phyloP scores from a whole-genome alignment of 2,888 invertebrate species.

The Galerucella pusilla region DNA sequence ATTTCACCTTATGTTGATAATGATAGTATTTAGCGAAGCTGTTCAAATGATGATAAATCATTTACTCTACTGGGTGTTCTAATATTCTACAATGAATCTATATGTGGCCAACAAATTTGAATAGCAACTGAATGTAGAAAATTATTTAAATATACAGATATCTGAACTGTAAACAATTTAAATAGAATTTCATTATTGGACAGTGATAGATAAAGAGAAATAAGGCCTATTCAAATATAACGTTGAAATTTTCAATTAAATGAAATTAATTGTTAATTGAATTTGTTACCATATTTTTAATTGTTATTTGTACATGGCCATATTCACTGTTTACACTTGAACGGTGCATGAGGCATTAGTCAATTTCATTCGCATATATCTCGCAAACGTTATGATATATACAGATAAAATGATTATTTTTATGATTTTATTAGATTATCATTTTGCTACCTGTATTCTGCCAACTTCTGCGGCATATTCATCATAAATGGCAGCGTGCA shows the following conservation, averaged over 20 bases:
- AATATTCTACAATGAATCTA: neutral
- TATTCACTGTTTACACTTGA: too few relatives aligned
- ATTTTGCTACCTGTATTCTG: too few relatives aligned
- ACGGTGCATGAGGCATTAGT: too few relatives aligned
- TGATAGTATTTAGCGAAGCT: conserved; percentile 19
- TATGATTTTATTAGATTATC: too few relatives aligned
- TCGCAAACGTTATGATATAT: too few relatives aligned
- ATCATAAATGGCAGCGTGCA: too few relatives aligned
- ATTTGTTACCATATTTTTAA: neutral
- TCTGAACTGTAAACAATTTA: neutral
- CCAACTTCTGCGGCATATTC: too few relatives aligned
- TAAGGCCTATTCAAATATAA: neutral
- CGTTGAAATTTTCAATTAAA: neutral
- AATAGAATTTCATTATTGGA: neutral
- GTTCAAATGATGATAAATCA: conserved; percentile 20
- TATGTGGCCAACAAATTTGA: neutral
- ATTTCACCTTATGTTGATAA: conserved; percentile 5
- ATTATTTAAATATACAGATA: too few relatives aligned
- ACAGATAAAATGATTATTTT: too few relatives aligned
- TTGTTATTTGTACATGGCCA: neutral
- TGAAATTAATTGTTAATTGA: neutral
- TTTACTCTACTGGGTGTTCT: conserved; percentile 19
- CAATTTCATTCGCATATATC: too few relatives aligned
- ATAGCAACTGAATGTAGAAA: too few relatives aligned
- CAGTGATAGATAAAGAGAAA: neutral